Base-by-base conservation (phyloP, 2,113 vertebrate genomes). In the Chaetodon auriga region DNA sequence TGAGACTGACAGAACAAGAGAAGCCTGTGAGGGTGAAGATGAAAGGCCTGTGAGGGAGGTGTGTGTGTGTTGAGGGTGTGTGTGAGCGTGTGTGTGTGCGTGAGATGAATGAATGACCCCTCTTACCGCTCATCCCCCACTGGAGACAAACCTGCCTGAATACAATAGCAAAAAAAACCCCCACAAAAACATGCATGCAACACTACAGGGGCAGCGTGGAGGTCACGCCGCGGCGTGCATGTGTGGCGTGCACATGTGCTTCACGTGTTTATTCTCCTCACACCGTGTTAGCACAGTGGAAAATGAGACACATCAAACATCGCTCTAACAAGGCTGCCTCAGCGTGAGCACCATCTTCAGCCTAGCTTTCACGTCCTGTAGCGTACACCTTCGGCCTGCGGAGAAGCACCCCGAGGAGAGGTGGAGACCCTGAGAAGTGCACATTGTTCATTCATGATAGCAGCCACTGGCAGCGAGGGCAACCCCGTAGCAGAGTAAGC, bases 1-100 rank as follows among this genome's bases (percentile, higher is more conserved):
- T n/a, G 18, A 90, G 81, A 91, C 85, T 76, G 86, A 89, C 85
- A 87, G 89, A 94, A 94, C 93, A 95, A 94, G 93, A 92, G 92
- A 89, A 60, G 90, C 81, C 92, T 94, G 93, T 95, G 92, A 91
- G 90, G 84, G 91, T 79, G 78, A 90, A 93, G 92, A 95, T 93
- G 92, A 94, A 93, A 94, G 94, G 86, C 88, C 88, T 74, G 66
- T 12, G 74, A 85, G 88, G 87, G 88, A 82, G 78, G 89, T 86
- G 92, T 38, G 80, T 78, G 85, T 30, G 78, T 58, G 80, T 77
- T 75, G 51, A 70, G 88, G 58, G 48, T 53, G 7, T 38, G 65
- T 53, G 66, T 19, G n/a, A n/a, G n/a, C 30, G 30, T 30, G 30
- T 30, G 30, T 30, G 65, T 53, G 8, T 41, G 65, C 48, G 66